phyloP scores from a whole-genome alignment of 2,888 invertebrate species.

The Epinotia demarniana region DNA sequence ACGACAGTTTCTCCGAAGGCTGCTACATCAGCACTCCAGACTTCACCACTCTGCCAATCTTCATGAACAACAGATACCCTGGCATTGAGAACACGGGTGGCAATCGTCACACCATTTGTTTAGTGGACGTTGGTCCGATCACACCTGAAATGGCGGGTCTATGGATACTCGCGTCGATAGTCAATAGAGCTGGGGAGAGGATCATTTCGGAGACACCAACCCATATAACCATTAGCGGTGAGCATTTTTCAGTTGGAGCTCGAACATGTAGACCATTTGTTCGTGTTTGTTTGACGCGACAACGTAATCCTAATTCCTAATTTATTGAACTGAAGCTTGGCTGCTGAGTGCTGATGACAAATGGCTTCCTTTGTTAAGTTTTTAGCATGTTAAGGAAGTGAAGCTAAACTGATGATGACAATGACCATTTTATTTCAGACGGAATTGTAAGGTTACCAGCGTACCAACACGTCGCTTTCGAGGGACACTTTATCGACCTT shows the following conservation, averaged over 20 bases:
- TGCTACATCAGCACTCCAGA: constrained; percentile 36
- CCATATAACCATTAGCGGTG: constrained; percentile 33
- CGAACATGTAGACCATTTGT: background rate
- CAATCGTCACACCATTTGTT: constrained; percentile 34
- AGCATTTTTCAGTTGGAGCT: constrained; percentile 1
- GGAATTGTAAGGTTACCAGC: constrained; percentile 35
- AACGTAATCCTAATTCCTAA: background rate
- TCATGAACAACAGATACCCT: constrained; percentile 32
- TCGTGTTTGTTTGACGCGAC: background rate
- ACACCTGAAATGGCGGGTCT: constrained; percentile 31
- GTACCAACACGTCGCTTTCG: constrained; percentile 30
- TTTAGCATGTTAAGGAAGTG: background rate
- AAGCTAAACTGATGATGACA: background rate
- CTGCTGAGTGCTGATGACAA: background rate
- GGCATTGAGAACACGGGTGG: constrained; percentile 34
- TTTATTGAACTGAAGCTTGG: background rate
- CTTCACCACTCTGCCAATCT: constrained; percentile 31
- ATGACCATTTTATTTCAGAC: constrained; percentile 18
- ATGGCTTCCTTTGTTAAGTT: too few relatives aligned
- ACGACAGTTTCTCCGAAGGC: constrained; percentile 33
- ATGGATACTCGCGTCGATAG: constrained; percentile 29
- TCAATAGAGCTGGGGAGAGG: constrained; percentile 37
- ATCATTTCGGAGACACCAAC: constrained; percentile 30
- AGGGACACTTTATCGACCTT: constrained; percentile 37
- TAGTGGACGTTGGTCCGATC: constrained; percentile 39